phyloP scores from a whole-genome alignment of 2,113 vertebrate species.

The Hippocampus zosterae region DNA sequence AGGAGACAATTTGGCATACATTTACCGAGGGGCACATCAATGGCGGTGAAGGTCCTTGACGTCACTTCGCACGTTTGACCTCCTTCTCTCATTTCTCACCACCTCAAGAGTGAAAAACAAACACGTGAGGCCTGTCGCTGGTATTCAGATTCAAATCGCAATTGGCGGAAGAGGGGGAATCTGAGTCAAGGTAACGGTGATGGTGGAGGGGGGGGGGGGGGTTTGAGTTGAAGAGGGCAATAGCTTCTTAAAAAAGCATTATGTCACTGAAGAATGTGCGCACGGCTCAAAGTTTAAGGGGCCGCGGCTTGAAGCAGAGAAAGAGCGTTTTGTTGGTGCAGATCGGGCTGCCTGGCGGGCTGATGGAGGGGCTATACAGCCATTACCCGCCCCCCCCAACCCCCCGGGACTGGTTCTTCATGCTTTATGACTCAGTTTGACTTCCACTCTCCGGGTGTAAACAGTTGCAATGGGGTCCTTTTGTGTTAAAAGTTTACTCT shows the following conservation, averaged over 20 bases:
- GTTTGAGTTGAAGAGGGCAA: slow-evolving; percentile 45
- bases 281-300: slow-evolving; percentile 51
- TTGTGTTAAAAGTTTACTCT: slow-evolving; percentile 67
- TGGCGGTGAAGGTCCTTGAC: slow-evolving; percentile 31
- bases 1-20: slow-evolving; percentile 49
- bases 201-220: slow-evolving; percentile 5
- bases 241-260: slow-evolving; percentile 72
- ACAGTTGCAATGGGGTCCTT: slow-evolving; percentile 52
- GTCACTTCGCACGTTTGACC: slow-evolving; percentile 28
- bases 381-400: too few species aligned
- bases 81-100: slow-evolving; percentile 31
- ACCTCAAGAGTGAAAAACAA: slow-evolving; percentile 51
- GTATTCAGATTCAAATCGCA: slow-evolving; percentile 64
- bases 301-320: slow-evolving; percentile 53
- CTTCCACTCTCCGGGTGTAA: slow-evolving; percentile 60
- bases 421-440: slow-evolving; percentile 63
- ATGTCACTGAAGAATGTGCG: slow-evolving; percentile 65
- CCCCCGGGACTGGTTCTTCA: slow-evolving; percentile 16
- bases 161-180: slow-evolving; percentile 38
- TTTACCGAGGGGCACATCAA: slow-evolving; percentile 45
- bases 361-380: slow-evolving; percentile 44
- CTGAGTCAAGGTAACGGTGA: slow-evolving; percentile 23
- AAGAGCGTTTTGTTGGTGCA: slow-evolving; percentile 68
- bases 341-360: slow-evolving; percentile 50
- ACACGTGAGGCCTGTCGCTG: slow-evolving; percentile 45